A percentile compares a stretch with the other conserved stretches of the same genome.
phyloP scores from a whole-genome alignment of 2,797 vertebrate genomes.

The Tokudaia muenninki region DNA sequence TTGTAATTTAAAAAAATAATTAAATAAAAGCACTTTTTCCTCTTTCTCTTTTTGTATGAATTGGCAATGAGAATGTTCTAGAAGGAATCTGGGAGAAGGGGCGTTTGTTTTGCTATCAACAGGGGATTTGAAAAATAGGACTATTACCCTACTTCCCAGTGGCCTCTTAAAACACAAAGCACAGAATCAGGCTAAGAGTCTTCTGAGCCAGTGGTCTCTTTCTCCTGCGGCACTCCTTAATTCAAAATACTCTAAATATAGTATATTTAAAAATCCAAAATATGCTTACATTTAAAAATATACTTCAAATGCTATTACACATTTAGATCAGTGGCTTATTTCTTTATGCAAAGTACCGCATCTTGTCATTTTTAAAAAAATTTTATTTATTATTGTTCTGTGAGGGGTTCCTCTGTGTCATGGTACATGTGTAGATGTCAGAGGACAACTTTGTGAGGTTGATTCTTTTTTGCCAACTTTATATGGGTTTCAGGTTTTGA shows the following conservation, averaged over 20 bases:
- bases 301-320: not conserved
- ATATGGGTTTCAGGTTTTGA: not conserved
- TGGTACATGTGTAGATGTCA: not conserved
- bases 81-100: not conserved
- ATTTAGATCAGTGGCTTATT: not conserved
- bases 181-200: not conserved
- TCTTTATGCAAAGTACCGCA: not conserved
- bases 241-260: not conserved
- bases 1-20: not conserved
- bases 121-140: not conserved
- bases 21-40: not conserved
- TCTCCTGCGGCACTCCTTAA: not conserved
- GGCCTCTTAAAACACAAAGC: not conserved
- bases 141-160: not conserved
- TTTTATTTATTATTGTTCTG: too few species aligned
- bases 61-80: not conserved
- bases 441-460: not conserved
- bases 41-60: not conserved
- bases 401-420: too few species aligned
- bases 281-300: not conserved
- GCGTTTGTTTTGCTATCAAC: constrained; percentile 27
- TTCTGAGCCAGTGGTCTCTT: not conserved
- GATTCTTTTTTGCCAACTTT: not conserved
- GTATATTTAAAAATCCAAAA: constrained; percentile 24
- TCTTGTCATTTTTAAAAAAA: not conserved